Evolutionary conservation across 2,797 vertebrate genomes (phyloP).

Genomic region (Halcyon badia): DNA sequence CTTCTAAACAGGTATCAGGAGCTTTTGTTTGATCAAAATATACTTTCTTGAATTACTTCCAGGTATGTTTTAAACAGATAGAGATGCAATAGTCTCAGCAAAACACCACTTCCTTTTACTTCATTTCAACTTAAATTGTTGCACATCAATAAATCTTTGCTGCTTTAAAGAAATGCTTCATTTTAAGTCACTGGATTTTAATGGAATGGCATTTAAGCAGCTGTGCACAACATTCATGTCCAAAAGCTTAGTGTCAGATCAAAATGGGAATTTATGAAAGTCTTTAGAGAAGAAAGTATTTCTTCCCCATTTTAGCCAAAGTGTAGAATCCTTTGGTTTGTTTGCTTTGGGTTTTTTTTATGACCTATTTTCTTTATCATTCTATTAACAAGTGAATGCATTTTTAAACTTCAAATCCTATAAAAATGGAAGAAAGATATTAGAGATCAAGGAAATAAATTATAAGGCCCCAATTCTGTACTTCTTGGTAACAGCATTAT

Average conservation of each 20-base stretch:
- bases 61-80: background rate
- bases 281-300: background rate
- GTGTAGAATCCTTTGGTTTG: background rate
- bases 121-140: background rate
- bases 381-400: background rate
- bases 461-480: background rate
- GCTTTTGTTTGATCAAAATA: background rate
- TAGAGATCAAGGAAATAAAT: background rate
- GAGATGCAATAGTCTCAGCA: background rate
- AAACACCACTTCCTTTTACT: background rate
- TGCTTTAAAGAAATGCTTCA: background rate
- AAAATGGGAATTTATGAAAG: background rate
- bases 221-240: background rate
- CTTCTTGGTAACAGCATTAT: background rate
- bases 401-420: background rate
- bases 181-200: background rate
- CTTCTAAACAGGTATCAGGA: background rate
- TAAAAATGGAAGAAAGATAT: background rate
- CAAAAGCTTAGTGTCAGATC: background rate
- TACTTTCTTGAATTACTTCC: background rate
- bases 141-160: background rate
- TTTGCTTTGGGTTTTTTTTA: background rate
- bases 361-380: background rate
- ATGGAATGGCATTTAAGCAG: background rate
- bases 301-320: background rate